phyloP scores from a whole-genome alignment of 2,113 vertebrate genomes.

The Capreolus pygargus region DNA sequence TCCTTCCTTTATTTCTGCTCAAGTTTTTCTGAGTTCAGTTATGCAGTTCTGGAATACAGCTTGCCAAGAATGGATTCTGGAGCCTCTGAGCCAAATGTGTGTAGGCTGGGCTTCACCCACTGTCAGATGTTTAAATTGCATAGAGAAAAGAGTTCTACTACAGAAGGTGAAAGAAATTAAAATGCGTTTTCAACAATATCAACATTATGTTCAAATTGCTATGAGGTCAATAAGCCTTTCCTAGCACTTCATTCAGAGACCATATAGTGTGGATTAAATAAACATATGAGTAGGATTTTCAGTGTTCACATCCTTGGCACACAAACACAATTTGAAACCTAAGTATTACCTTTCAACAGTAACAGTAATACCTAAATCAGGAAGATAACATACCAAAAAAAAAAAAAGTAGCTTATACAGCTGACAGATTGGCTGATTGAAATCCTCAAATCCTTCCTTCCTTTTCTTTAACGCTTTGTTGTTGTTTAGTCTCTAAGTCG shows the following conservation, averaged over 20 bases:
- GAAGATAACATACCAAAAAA: background rate
- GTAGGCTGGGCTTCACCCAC: background rate
- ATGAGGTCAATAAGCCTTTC: background rate
- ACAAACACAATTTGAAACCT: background rate
- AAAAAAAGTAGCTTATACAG: background rate
- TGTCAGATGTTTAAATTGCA: background rate
- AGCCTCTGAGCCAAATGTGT: background rate
- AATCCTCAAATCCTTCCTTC: background rate
- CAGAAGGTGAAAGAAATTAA: background rate
- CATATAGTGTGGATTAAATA: background rate
- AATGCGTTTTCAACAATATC: background rate
- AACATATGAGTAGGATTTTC: background rate
- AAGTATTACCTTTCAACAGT: background rate
- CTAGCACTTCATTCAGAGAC: background rate
- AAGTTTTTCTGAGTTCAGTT: background rate
- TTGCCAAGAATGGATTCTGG: background rate
- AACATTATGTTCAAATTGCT: background rate
- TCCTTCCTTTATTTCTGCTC: background rate
- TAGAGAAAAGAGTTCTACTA: background rate
- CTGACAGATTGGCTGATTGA: background rate
- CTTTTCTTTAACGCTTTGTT: background rate
- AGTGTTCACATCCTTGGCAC: background rate
- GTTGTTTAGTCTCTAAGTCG: background rate
- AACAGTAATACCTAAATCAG: background rate
- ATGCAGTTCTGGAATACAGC: background rate